Percentiles rank a stretch among this genome's conserved stretches.
Conservation (phyloP, 2,113 vertebrate genomes). For the Morphnarchus princeps region DNA sequence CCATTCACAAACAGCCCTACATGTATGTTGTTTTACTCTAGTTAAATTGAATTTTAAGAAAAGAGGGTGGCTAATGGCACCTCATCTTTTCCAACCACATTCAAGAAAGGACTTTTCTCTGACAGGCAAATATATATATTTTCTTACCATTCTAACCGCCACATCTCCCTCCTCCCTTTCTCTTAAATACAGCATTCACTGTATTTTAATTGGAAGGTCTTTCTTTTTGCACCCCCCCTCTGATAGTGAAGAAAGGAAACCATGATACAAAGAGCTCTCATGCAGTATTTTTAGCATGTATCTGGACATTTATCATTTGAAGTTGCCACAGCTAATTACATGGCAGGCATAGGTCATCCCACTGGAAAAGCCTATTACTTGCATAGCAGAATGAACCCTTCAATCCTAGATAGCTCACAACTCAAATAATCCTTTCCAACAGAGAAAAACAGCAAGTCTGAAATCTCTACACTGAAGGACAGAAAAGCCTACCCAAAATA, state of each 20-base stretch:
- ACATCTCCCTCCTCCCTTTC: neutral
- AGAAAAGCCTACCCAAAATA: neutral
- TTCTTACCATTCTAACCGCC: neutral
- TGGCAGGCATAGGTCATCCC: neutral
- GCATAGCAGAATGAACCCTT: neutral
- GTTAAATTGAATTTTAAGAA: neutral
- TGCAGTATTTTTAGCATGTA: neutral
- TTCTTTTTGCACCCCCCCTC: neutral
- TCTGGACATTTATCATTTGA: neutral
- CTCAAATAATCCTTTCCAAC: neutral
- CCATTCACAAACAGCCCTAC: neutral
- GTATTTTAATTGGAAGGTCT: neutral
- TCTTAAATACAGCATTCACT: neutral
- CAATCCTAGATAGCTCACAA: neutral
- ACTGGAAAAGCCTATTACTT: neutral
- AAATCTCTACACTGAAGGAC: neutral
- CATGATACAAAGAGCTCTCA: neutral
- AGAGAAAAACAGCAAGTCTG: neutral
- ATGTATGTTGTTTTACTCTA: neutral
- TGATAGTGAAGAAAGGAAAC: neutral
- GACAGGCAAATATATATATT: neutral
- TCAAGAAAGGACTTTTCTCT: neutral
- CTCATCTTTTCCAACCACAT: neutral
- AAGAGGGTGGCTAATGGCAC: neutral
- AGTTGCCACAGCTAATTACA: conserved; percentile 13